Evolutionary conservation across 2,888 invertebrate species (phyloP), one percentile per base, ranked within the genome.

Genomic region (Dinocampus coccinellae): DNA sequence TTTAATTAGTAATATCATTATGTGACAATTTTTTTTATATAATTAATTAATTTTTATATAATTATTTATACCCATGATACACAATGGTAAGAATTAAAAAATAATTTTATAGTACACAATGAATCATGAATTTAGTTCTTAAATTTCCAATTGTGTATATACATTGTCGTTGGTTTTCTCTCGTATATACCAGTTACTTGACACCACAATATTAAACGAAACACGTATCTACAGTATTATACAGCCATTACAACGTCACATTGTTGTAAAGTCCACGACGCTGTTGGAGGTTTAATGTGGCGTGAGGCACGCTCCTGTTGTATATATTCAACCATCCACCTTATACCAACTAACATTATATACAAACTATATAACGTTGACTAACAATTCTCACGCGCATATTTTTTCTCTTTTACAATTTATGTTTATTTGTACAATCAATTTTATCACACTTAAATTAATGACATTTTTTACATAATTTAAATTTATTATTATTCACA

Each of bases 161-260:
- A 39, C n/a, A n/a, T 29, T 7, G n/a, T 33, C 34, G 78, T 75
- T 78, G 75, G 34, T 66, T 42, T 72, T 11, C 52, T 70, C 73
- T 78, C 73, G 75, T 81, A 79, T 68, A 47, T 76, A 47, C 77
- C 74, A 77, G 71, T 77, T 71, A 77, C 71, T 76, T 75, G 78
- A 78, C 78, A 78, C 75, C 73, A 66, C 74, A 75, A 78, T 80
- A 78, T 81, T 78, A 77, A 75, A 61, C 75, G 71, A 70, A 77
- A 78, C 78, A 72, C 75, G 73, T 78, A 77, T 69, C 58, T 71
- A 60, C 78, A 76, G 76, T 76, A 79, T 81, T 82, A 80, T 77
- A 78, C 80, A 79, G 77, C 76, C 76, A 80, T 83, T 81, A 82
- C 76, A 71, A 77, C 80, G 77, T 79, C 77, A 78, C 79, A 78